These are phyloP conservation scores for Petrolisthes cinctipes DNA, from an alignment of 2,888 invertebrate species.

Conservation along the genomic window DNA sequence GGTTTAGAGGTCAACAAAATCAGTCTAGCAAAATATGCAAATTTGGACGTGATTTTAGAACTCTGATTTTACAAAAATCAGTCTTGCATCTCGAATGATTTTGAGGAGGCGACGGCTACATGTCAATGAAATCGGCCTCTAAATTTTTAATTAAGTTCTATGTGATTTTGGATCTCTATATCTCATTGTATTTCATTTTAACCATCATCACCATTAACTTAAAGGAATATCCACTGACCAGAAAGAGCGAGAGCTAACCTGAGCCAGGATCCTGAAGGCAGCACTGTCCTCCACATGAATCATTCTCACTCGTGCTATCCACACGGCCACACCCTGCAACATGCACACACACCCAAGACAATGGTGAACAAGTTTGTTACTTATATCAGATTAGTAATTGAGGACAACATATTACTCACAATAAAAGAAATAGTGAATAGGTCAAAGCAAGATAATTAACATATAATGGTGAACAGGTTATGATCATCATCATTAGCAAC, in stretches of 20 bases:
- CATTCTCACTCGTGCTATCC: constrained; percentile 35
- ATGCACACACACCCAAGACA: neutral
- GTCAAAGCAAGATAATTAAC: no score
- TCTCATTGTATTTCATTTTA: neutral
- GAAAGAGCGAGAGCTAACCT: constrained; percentile 12
- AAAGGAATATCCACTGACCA: no score
- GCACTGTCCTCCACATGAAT: constrained; percentile 27
- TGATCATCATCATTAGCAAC: no score
- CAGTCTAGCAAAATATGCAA: neutral
- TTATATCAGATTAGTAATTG: no score
- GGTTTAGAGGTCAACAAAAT: neutral
- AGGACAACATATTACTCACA: no score
- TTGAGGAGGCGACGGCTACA: neutral
- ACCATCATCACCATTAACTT: neutral
- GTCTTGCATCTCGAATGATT: neutral
- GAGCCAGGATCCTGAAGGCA: constrained; percentile 36
- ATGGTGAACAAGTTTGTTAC: no score
- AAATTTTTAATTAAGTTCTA: neutral
- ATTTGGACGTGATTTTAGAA: neutral
- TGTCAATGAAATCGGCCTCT: neutral
- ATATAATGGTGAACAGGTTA: no score
- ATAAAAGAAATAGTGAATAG: no score
- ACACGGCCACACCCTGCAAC: constrained; percentile 17
- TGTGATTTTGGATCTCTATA: neutral
- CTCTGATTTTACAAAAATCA: neutral